phyloP scores from a whole-genome alignment of 2,113 vertebrate genomes.

The Corythaeola cristata region DNA sequence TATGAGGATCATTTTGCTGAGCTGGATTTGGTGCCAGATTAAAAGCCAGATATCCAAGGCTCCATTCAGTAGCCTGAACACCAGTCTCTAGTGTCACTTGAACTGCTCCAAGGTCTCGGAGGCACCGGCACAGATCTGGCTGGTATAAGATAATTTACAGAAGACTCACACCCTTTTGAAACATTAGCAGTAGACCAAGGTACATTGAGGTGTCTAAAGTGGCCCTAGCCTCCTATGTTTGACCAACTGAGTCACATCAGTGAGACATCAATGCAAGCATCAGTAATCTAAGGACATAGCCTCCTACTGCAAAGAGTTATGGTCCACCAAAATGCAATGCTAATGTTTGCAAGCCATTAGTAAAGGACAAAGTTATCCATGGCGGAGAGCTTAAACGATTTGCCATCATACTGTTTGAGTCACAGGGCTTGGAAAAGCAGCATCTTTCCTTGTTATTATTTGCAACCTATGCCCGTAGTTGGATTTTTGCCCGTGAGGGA shows the following conservation, averaged over 20 bases:
- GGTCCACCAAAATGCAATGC: too few species aligned
- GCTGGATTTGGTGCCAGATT: background rate
- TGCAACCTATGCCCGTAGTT: rapidly evolving
- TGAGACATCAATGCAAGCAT: background rate
- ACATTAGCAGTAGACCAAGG: background rate
- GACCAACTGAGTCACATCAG: background rate
- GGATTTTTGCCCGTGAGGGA: background rate
- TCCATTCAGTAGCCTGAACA: background rate
- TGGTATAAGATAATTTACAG: background rate
- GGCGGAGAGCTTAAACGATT: background rate
- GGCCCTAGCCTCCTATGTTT: background rate
- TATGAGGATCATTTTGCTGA: background rate
- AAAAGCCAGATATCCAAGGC: background rate
- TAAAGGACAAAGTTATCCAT: background rate
- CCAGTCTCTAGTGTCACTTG: background rate
- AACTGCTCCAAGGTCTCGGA: background rate
- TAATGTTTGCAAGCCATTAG: background rate
- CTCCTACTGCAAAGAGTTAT: background rate
- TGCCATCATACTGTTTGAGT: background rate
- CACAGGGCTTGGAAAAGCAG: background rate
- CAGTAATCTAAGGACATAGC: background rate
- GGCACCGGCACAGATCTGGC: background rate
- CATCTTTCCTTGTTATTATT: background rate
- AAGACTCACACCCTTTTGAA: background rate
- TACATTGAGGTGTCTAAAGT: background rate